These are phyloP conservation scores for Baryphthengus martii DNA, from an alignment of 2,113 vertebrate species.

Conservation along the genomic window DNA sequence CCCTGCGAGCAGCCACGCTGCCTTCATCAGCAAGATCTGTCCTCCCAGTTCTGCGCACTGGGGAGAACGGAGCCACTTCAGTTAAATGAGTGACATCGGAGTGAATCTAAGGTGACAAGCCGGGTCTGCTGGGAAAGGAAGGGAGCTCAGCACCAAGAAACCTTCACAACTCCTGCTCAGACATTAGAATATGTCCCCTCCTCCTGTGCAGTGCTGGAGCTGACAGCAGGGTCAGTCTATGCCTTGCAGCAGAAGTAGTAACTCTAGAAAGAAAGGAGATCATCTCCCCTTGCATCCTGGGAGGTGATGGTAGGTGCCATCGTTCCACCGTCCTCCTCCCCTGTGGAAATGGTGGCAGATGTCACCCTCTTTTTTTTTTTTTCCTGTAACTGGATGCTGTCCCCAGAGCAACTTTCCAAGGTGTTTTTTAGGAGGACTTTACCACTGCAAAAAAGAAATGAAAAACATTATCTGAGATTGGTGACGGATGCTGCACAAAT, in stretches of 20 bases:
- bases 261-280: not conserved
- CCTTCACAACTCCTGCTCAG: not conserved
- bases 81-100: not conserved
- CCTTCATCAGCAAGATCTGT: not conserved
- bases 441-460: not conserved
- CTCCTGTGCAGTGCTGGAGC: not conserved
- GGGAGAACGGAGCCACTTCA: not conserved
- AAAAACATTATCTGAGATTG: not conserved
- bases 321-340: not conserved
- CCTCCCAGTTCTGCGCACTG: accelerated
- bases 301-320: not conserved
- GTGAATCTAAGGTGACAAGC: not conserved
- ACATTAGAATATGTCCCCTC: not conserved
- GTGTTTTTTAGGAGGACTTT: not conserved
- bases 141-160: slow-evolving; percentile 12
- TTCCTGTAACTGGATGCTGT: not conserved
- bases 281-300: not conserved
- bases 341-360: not conserved
- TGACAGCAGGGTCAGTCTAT: not conserved
- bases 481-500: not conserved
- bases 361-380: not conserved
- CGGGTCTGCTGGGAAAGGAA: not conserved
- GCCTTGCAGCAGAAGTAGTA: not conserved
- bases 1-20: not conserved
- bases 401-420: not conserved